Percentiles rank a stretch among this genome's conserved stretches.
phyloP scores from a whole-genome alignment of 1,140 invertebrate species.

The Trichomalopsis sarcophagae region DNA sequence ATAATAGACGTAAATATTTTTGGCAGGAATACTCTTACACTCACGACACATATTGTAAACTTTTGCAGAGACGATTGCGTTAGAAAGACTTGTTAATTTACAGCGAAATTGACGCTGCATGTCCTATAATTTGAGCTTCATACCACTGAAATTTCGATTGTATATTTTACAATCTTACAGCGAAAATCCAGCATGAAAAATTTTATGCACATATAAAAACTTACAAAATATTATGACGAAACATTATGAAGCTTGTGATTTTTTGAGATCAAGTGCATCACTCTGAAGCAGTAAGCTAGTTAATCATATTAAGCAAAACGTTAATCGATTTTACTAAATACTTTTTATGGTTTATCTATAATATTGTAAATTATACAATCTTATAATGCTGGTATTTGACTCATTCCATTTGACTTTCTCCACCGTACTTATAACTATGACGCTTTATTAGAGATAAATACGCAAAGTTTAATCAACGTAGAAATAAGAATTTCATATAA shows the following conservation, averaged over 20 bases:
- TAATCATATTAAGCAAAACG: neutral
- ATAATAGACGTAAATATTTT: conserved; percentile 50
- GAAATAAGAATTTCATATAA: conserved; percentile 28
- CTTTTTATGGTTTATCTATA: neutral
- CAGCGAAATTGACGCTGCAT: conserved; percentile 19
- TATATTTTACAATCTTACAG: conserved; percentile 29
- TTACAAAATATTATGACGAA: conserved; percentile 27
- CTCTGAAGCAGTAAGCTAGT: conserved; percentile 9
- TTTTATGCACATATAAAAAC: conserved; percentile 1
- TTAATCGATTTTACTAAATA: neutral
- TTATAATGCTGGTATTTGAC: conserved; percentile 22
- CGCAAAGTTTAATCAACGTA: conserved; percentile 16
- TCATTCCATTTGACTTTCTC: conserved; percentile 10
- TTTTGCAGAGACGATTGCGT: conserved; percentile 22
- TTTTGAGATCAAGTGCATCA: conserved; percentile 45
- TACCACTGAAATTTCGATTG: conserved; percentile 11
- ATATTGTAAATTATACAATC: conserved; percentile 38
- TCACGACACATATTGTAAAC: neutral
- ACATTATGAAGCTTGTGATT: conserved; percentile 22
- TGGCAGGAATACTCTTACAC: conserved; percentile 17
- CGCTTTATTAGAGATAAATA: conserved; percentile 31
- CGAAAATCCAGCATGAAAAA: conserved; percentile 9
- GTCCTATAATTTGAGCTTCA: conserved; percentile 12
- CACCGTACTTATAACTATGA: conserved; percentile 8
- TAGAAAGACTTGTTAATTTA: conserved; percentile 38